A percentile compares a stretch with the other conserved stretches of the same genome.
These are phyloP conservation scores for Mesorhabditis spiculigera DNA, from an alignment of 2,888 invertebrate species.

Conservation along the genomic window DNA sequence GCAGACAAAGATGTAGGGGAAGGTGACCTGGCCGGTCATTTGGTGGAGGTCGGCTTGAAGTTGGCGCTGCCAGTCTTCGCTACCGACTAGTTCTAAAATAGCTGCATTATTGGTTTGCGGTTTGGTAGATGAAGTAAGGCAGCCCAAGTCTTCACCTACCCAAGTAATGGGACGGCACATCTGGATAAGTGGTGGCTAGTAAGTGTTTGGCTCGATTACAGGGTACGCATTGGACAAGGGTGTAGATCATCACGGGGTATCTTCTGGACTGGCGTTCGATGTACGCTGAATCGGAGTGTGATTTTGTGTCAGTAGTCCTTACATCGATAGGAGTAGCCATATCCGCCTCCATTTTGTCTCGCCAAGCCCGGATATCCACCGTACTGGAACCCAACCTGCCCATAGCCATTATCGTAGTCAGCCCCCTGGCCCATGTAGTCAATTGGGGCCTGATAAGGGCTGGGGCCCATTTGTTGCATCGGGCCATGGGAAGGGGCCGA, in stretches of 20 bases:
- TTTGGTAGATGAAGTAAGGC: background rate
- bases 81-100: constrained; percentile 46
- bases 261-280: constrained; percentile 28
- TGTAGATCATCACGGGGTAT: constrained; percentile 52
- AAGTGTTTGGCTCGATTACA: constrained; percentile 55
- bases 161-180: constrained; percentile 53
- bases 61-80: constrained; percentile 57
- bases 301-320: background rate
- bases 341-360: constrained; percentile 2
- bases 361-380: background rate
- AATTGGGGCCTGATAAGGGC: too few relatives aligned
- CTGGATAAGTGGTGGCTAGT: constrained; percentile 51
- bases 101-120: background rate
- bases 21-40: constrained; percentile 53
- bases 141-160: constrained; percentile 16
- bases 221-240: constrained; percentile 48
- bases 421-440: too few relatives aligned
- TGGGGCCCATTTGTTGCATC: too few relatives aligned
- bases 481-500: too few relatives aligned
- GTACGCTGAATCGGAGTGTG: constrained; percentile 12
- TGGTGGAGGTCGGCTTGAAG: constrained; percentile 54
- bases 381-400: background rate
- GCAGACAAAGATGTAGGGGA: constrained; percentile 57
- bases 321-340: constrained; percentile 2
- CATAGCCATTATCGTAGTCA: too few relatives aligned